These are phyloP conservation scores for Nudaria mundana DNA, from an alignment of 2,888 invertebrate genomes.

Conservation along the genomic window DNA sequence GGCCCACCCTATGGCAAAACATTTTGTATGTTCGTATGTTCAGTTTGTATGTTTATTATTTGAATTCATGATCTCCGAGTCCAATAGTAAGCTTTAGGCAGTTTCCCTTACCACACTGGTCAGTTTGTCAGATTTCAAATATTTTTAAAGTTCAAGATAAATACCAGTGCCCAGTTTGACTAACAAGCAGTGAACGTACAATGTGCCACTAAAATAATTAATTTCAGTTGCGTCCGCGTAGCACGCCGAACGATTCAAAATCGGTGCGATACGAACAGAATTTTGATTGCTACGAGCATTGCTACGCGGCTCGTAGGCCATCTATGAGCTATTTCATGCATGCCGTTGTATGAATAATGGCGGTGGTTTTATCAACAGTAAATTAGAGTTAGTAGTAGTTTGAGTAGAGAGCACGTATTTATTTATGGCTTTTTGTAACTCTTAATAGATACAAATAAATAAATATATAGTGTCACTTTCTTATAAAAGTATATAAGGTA, in stretches of 20 bases:
- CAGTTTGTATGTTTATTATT: too few relatives aligned
- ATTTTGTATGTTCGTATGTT: too few relatives aligned
- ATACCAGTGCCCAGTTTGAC: neutral
- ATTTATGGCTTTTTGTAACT: neutral
- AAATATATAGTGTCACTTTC: neutral
- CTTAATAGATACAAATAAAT: neutral
- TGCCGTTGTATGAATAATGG: conserved; percentile 26
- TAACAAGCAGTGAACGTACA: conserved; percentile 3
- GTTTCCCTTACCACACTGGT: too few relatives aligned
- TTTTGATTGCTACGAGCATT: conserved; percentile 45
- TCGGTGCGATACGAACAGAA: conserved; percentile 48
- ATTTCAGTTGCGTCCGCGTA: conserved; percentile 45
- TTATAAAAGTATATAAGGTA: neutral
- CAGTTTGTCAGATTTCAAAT: too few relatives aligned
- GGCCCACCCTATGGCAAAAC: too few relatives aligned
- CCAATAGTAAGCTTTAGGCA: too few relatives aligned
- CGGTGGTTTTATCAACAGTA: conserved; percentile 12
- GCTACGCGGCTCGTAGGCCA: conserved; percentile 28
- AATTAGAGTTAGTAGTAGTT: conserved; percentile 9
- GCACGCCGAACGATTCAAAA: conserved; percentile 46
- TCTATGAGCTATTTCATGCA: conserved; percentile 36
- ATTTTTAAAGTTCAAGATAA: neutral
- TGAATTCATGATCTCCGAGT: too few relatives aligned
- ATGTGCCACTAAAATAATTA: conserved; percentile 37
- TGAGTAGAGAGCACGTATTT: too few relatives aligned